phyloP scores from a whole-genome alignment of 2,888 invertebrate species.

The Scaptomyza polygonia region DNA sequence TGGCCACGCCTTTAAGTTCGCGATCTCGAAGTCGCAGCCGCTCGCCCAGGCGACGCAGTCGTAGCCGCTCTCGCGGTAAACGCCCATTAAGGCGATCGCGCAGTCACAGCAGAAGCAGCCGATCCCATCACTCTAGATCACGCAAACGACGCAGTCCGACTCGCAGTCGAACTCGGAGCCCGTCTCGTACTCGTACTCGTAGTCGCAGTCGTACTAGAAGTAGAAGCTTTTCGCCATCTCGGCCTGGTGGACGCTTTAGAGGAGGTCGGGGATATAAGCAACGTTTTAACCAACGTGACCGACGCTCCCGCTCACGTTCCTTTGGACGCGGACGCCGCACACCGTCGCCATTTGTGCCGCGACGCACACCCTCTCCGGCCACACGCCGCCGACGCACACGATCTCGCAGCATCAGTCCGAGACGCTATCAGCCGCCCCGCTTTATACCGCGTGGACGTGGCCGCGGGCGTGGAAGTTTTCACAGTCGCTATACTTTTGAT shows the following conservation, averaged over 20 bases:
- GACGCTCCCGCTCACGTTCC: slow-evolving; percentile 58
- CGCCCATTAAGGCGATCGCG: slow-evolving; percentile 35
- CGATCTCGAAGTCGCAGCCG: slow-evolving; percentile 71
- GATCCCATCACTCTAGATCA: slow-evolving; percentile 38
- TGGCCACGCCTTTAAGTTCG: slow-evolving; percentile 86
- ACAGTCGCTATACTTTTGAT: slow-evolving; percentile 47
- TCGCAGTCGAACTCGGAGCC: slow-evolving; percentile 16
- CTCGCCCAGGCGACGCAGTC: slow-evolving; percentile 40
- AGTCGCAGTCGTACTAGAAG: slow-evolving; percentile 41
- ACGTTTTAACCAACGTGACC: slow-evolving; percentile 33
- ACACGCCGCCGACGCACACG: slow-evolving; percentile 76
- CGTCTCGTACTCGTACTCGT: slow-evolving; percentile 12
- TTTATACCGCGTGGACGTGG: slow-evolving; percentile 81
- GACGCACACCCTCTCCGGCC: slow-evolving; percentile 83
- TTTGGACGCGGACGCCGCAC: slow-evolving; percentile 59
- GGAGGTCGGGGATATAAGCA: slow-evolving; percentile 35
- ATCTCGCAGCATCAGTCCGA: slow-evolving; percentile 75
- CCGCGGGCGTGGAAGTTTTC: slow-evolving; percentile 46
- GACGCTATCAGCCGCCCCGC: slow-evolving; percentile 82
- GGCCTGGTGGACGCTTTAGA: slow-evolving; percentile 37
- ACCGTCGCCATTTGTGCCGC: slow-evolving; percentile 86
- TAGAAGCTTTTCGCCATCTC: slow-evolving; percentile 29
- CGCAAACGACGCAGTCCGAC: slow-evolving; percentile 41
- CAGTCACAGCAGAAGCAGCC: slow-evolving; percentile 47
- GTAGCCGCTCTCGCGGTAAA: slow-evolving; percentile 42